phyloP scores from a whole-genome alignment of 2,888 invertebrate species.

The Petrophora chlorosata region DNA sequence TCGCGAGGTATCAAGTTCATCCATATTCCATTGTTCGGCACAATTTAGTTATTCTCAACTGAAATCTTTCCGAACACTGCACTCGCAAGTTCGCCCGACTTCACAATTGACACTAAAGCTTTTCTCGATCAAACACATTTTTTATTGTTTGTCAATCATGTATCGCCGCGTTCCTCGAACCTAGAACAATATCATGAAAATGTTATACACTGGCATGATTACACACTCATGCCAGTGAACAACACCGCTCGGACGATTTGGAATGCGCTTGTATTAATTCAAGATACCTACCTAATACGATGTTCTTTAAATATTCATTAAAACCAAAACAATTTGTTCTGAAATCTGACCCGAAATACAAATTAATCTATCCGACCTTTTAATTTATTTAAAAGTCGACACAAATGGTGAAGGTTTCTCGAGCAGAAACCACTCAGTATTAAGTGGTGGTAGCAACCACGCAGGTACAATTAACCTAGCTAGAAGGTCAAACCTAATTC shows the following conservation, averaged over 20 bases:
- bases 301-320: constrained; percentile 2
- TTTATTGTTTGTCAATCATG: constrained; percentile 68
- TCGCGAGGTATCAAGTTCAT: constrained; percentile 57
- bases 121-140: constrained; percentile 78
- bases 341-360: constrained; percentile 9
- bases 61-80: constrained; percentile 57
- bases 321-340: constrained; percentile 10
- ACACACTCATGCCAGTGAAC: constrained; percentile 49
- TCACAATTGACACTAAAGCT: constrained; percentile 59
- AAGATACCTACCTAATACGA: not conserved
- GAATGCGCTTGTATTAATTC: constrained; percentile 58
- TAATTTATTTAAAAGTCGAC: constrained; percentile 26
- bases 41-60: constrained; percentile 75
- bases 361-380: constrained; percentile 21
- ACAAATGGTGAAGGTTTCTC: constrained; percentile 24
- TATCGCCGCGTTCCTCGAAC: constrained; percentile 54
- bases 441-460: constrained; percentile 14
- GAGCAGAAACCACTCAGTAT: constrained; percentile 17
- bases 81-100: constrained; percentile 72
- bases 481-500: constrained; percentile 22
- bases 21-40: constrained; percentile 81
- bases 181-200: constrained; percentile 58
- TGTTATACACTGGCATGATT: constrained; percentile 55
- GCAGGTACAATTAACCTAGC: constrained; percentile 16
- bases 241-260: constrained; percentile 53